Base-by-base conservation (phyloP, 2,888 invertebrate genomes). In the Didymodactylos carnosus region DNA sequence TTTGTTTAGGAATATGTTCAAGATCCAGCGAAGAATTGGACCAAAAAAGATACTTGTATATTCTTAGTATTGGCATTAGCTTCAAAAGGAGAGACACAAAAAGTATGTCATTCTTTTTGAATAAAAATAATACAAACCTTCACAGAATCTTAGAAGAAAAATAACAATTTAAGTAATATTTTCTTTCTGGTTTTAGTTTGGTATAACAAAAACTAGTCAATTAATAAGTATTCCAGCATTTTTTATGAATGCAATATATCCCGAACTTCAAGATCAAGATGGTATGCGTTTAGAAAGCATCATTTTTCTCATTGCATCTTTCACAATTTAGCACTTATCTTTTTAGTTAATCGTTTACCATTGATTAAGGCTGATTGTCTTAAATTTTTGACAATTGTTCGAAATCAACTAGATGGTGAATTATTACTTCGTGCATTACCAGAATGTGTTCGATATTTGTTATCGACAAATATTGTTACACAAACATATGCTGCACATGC, bases 351-450 rank as follows among this genome's bases (percentile, higher is more conserved):
- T 80, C 89, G 90, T 78, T 84, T 89, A 76, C 92, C 94, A 0
- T 92, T 99, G 1, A 84, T 99, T 40, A 94, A 94, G 82, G 94
- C 97, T 0, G 97, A 95, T 82, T 90, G 92, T 5, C 88, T 99
- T 73, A 97, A 97, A 82, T 98, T 92, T 81, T 84, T 97, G 14
- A 94, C 97, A 89, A 92, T 91, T 10, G 98, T 98, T 84, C 88
- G 98, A 75, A 90, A 90, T 75, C 87, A 95, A 78, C 86, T 98
- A 76, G 91, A 92, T 0, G 87, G 87, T 70, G 90, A 91, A 77
- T 85, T 90, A 16, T 85, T 95, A 49, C 82, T 89, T 62, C 87
- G 87, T 4, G 87, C 89, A 25, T 83, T 97, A 73, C 92, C 93
- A 0, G 86, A 89, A 76, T 83, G 95, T 78, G 88, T 93, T 43